Evolutionary conservation across 2,113 vertebrate species (phyloP).

Genomic region (Conger conger): DNA sequence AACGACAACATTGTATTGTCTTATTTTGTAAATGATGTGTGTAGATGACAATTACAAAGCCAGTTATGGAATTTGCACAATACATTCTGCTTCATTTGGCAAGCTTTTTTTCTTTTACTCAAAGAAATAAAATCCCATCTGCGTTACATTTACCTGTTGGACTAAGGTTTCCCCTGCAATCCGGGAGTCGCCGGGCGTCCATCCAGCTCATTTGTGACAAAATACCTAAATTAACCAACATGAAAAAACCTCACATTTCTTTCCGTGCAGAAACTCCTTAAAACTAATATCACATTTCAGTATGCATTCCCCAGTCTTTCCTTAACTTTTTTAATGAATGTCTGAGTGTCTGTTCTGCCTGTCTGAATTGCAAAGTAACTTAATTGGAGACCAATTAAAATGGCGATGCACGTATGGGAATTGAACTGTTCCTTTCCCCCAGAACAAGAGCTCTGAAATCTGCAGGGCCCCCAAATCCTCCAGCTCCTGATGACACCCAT

Average conservation of each 20-base stretch:
- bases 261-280: not conserved
- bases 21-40: not conserved
- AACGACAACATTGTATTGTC: not conserved
- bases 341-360: conserved; percentile 4
- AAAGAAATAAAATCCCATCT: not conserved
- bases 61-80: too few relatives aligned
- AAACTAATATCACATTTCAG: not conserved
- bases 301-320: not conserved
- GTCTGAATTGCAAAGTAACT: conserved; percentile 16
- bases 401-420: not conserved
- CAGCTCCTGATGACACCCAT: not conserved
- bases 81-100: too few relatives aligned
- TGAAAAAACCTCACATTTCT: not conserved
- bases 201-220: not conserved
- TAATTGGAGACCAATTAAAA: conserved; percentile 28
- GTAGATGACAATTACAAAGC: too few relatives aligned
- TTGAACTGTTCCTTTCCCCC: conserved; percentile 3
- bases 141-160: not conserved
- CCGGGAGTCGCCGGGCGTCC: too few relatives aligned
- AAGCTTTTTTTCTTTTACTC: not conserved
- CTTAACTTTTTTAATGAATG: conserved; percentile 17
- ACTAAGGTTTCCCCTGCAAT: not conserved
- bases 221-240: not conserved
- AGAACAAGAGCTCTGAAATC: conserved; percentile 2
- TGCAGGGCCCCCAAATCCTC: not conserved